Base-by-base conservation (phyloP, 2,888 invertebrate species). In the Odontocerum albicorne region DNA sequence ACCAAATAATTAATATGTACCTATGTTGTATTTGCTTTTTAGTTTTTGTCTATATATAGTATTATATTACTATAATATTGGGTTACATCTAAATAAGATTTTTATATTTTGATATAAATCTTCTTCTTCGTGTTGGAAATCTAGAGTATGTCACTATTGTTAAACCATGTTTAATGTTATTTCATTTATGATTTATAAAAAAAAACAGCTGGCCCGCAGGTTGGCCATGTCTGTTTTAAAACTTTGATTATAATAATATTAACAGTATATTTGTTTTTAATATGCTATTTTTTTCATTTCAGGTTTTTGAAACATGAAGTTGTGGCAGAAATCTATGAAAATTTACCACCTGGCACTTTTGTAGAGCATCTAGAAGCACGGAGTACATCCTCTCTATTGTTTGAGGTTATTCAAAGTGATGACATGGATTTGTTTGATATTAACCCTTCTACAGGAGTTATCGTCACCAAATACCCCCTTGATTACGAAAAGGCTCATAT, bases 381-480 rank as follows among this genome's bases (percentile, higher is more conserved):
- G 60, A 88, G 90, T 64, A 88, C 88, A 0, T 88, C 89, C 1
- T 87, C 90, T 1, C 75, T 90, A 49, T 87, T 89, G 70, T 94
- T 88, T 72, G 87, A 90, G 70, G 87, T 94, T 61, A 72, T 82
- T 33, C 79, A 80, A 43, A 92, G 92, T 10, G 86, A 90, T 66
- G 68, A 70, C n/a, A 84, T 77, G 55, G 86, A 87, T 59, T 80
- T 83, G 57, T 93, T 95, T 74, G 81, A 86, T 53, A 82, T 95
- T 45, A 91, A 92, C 72, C 94, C 94, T 1, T 89, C 90, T 57
- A 91, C 92, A 13, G 95, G 94, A 2, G 85, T 90, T 19, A 84
- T 95, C 52, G 80, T 86, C 44, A 87, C 88, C 1, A 87, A 87
- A 66, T 83, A 84, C 63, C 81, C 82, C 55, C 80, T 95, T 56